Evolutionary conservation across 2,888 invertebrate genomes (phyloP).

Genomic region (Catocala sponsa): DNA sequence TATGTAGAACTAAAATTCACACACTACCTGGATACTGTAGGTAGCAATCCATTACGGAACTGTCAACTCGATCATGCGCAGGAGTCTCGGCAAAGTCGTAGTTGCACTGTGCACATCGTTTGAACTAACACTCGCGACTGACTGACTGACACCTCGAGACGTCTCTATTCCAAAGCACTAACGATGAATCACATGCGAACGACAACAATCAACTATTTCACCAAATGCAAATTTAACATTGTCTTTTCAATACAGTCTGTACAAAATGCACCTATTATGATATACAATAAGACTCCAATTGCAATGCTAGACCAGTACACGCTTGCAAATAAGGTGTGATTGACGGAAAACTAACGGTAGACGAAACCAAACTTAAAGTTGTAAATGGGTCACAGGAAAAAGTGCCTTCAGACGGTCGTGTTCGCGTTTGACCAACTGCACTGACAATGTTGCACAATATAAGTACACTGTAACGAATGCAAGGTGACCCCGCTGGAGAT

Average conservation of each 20-base stretch:
- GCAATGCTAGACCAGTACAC: conserved; percentile 47
- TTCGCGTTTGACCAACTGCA: conserved; percentile 50
- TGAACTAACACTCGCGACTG: conserved; percentile 52
- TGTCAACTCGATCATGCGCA: conserved; percentile 75
- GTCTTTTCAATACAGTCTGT: conserved; percentile 43
- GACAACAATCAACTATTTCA: conserved; percentile 35
- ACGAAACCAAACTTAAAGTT: conserved; percentile 54
- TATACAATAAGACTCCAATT: conserved; percentile 60
- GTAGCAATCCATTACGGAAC: conserved; percentile 76
- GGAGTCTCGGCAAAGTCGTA: conserved; percentile 79
- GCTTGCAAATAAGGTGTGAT: conserved; percentile 67
- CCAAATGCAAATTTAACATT: conserved; percentile 55
- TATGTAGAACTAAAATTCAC: conserved; percentile 23
- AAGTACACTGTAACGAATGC: conserved; percentile 65
- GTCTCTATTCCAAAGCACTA: conserved; percentile 61
- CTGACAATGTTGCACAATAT: conserved; percentile 46
- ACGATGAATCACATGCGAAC: conserved; percentile 52
- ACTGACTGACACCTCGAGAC: conserved; percentile 44
- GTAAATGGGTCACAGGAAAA: conserved; percentile 65
- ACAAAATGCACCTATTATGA: conserved; percentile 53
- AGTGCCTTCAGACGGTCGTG: conserved; percentile 50
- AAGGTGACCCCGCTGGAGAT: conserved; percentile 73
- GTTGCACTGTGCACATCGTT: conserved; percentile 67
- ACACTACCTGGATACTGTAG: conserved; percentile 72
- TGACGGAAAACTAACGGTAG: conserved; percentile 72